These are phyloP conservation scores for Eremobia ochroleuca DNA, from an alignment of 2,888 invertebrate genomes.

Conservation along the genomic window DNA sequence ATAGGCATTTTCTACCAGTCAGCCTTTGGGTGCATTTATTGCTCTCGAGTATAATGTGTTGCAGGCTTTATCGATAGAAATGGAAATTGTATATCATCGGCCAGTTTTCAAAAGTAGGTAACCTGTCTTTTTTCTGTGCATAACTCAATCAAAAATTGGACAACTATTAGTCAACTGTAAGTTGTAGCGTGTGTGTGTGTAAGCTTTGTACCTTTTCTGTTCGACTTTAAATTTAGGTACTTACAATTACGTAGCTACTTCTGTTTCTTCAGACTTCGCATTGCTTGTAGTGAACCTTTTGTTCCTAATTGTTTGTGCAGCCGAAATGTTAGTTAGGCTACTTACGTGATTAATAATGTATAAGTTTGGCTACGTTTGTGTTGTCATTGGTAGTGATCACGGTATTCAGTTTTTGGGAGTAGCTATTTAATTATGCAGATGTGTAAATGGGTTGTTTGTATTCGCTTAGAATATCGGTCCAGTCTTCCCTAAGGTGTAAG, in stretches of 20 bases:
- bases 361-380: slow-evolving; percentile 44
- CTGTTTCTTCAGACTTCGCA: background rate
- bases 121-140: background rate
- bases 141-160: background rate
- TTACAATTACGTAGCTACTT: background rate
- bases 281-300: slow-evolving; percentile 31
- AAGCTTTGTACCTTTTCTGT: no score
- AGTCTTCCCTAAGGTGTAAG: slow-evolving; percentile 30
- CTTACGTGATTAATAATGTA: slow-evolving; percentile 57
- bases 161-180: background rate
- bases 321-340: slow-evolving; percentile 42
- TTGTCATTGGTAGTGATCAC: slow-evolving; percentile 56
- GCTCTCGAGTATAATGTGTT: background rate
- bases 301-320: slow-evolving; percentile 1
- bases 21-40: no score
- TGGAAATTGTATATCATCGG: background rate
- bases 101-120: no score
- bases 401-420: slow-evolving; percentile 42
- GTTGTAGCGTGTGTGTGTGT: no score
- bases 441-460: slow-evolving; percentile 57
- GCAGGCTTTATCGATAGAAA: background rate
- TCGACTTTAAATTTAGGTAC: background rate
- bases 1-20: no score
- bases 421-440: slow-evolving; percentile 52
- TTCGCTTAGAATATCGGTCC: slow-evolving; percentile 27